Base-by-base conservation (phyloP, 2,113 vertebrate species). In the Zosterops japonicus region DNA sequence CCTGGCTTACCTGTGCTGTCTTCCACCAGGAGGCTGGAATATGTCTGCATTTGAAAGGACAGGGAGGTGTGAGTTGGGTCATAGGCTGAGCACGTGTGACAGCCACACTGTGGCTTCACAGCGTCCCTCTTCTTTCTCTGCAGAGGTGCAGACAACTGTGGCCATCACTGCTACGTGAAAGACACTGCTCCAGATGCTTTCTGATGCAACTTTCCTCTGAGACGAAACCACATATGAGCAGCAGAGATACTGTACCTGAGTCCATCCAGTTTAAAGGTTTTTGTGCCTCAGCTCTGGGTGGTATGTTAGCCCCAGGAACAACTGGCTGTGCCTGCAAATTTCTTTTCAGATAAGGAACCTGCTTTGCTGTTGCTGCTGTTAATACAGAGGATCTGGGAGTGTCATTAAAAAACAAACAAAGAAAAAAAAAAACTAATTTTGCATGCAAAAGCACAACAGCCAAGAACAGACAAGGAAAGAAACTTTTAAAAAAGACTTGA, bases 71-170 rank as follows among this genome's bases (percentile, higher is more conserved):
- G 87, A 68, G 14, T 1, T 55, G 64, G 29, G 52, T 24, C 35
- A 19, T 49, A 29, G 0, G 0, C 47, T 41, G 11, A 29, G 35
- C 2, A 0, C 3, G 8, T 8, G 2, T 36, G 35, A 42, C 52
- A 89, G 63, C 31, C 64, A 15, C 15, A 3, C 28, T 35, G 8
- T 23, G 56, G 44, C 78, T 64, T 68, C 84, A 44, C 25, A 25
- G 44, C 2, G 41, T 53, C 60, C 25, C 5, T 61, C 60, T 57
- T 46, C 18, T 17, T 46, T 24, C 46, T 53, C 41, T n/a, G n/a
- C 52, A 59, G 42, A 84, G 25, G 41, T 72, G 50, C 84, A 83
- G 76, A 20, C 10, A 39, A 2, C 21, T 24, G 5, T 55, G 77
- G 42, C 35, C 72, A 65, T 14, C 68, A 2, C 44, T 49, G 49